Conservation (phyloP, 1,140 invertebrate genomes). For the Dendrolimus punctatus region DNA sequence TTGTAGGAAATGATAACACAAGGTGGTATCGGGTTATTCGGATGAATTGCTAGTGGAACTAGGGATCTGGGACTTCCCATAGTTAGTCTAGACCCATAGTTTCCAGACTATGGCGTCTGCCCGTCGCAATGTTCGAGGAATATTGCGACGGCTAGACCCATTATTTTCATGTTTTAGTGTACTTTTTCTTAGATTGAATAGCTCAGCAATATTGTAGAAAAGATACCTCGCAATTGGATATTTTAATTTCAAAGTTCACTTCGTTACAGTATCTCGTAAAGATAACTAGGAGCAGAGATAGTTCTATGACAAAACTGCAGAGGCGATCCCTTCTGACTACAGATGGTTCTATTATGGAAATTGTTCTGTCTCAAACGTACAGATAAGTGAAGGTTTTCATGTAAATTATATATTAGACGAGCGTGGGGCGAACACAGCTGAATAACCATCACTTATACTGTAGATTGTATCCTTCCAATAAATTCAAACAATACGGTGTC, state of each 20-base stretch:
- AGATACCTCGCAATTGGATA: slow-evolving; percentile 11
- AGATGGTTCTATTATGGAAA: slow-evolving; percentile 64
- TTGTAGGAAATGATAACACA: no score
- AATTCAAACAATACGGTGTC: slow-evolving; percentile 2
- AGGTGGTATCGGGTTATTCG: no score
- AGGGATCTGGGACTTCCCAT: no score
- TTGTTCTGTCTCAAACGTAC: slow-evolving; percentile 43
- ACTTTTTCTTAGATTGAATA: no score
- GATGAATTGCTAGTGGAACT: no score
- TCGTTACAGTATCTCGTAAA: slow-evolving; percentile 22
- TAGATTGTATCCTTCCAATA: slow-evolving; percentile 5
- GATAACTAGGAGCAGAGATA: slow-evolving; percentile 34
- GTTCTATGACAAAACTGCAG: slow-evolving; percentile 52
- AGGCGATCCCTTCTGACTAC: slow-evolving; percentile 42
- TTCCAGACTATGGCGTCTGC: no score
- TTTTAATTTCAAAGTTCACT: slow-evolving; percentile 7
- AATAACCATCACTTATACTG: slow-evolving; percentile 18
- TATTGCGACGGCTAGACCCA: no score
- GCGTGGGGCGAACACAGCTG: slow-evolving; percentile 4
- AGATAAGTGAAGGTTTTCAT: slow-evolving; percentile 55
- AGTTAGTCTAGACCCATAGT: no score
- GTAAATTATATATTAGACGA: slow-evolving; percentile 33
- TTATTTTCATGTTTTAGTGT: no score
- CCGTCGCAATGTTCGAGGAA: no score
- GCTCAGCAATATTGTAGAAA: background rate